Base-by-base conservation (phyloP, 2,888 invertebrate species). In the Ephialtes manifestator region DNA sequence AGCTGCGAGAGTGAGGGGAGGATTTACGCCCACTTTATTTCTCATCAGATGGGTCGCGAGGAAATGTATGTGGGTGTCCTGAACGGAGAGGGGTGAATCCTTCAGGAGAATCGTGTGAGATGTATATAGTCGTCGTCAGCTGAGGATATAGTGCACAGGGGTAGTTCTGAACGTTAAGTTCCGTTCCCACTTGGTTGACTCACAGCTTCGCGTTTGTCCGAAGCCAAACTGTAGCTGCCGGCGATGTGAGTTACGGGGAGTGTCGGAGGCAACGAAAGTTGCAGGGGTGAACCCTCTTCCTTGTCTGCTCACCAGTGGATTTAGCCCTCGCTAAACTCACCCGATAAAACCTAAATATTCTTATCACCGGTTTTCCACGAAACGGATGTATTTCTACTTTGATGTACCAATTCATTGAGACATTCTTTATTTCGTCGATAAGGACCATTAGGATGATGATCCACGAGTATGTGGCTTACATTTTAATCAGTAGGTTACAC, bases 11-110 rank as follows among this genome's bases (percentile, higher is more conserved):
- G 74, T 53, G 71, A 74, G 86, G 81, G 80, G 63, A 87, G 89
- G 88, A 91, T 91, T 92, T 92, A 91, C 92, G 92, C 88, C 89
- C 91, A 90, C 91, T 92, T 92, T 91, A 91, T 92, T 91, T 91
- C 91, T 92, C 92, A 90, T 92, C 91, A 90, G 90, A 88, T 88
- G 87, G 85, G 76, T 67, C 76, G 60, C 48, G 53, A 81, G 83
- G 79, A 87, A 89, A 88, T 43, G 87, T 86, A 88, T 81, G 75
- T 46, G 35, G 53, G 72, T 58, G 51, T 71, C 78, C 81, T 68
- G 77, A 75, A 74, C 39, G 58, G 18, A 13, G n/a, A 70, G 58
- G 84, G 79, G 67, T 79, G 58, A 48, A 75, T 76, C 65, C 65
- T 58, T 11, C 18, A 18, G 60, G 71, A 67, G 51, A 78, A 58